These are phyloP conservation scores for Eupithecia abbreviata DNA, from an alignment of 2,888 invertebrate species.

Conservation along the genomic window DNA sequence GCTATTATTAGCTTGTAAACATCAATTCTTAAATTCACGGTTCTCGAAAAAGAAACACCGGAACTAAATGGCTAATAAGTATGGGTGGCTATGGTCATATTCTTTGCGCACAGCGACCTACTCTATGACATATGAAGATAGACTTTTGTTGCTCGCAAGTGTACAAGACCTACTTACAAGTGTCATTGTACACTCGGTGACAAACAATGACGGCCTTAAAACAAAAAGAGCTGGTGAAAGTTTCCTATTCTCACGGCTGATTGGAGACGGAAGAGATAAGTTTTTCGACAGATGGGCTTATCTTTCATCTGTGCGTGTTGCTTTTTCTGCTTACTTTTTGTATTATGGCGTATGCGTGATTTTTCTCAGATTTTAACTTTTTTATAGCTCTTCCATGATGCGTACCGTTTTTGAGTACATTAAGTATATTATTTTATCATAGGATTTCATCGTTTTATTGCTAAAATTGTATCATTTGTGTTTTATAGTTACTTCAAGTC, in stretches of 20 bases:
- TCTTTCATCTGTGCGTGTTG: slow-evolving; percentile 26
- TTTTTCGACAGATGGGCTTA: slow-evolving; percentile 34
- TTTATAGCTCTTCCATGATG: slow-evolving; percentile 24
- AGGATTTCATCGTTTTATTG: neutral
- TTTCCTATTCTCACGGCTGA: slow-evolving; percentile 71
- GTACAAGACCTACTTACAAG: slow-evolving; percentile 22
- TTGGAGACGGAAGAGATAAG: slow-evolving; percentile 56
- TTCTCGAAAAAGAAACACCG: neutral
- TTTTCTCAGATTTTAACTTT: slow-evolving; percentile 20
- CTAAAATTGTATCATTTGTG: neutral
- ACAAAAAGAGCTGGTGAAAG: slow-evolving; percentile 60
- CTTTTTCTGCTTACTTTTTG: slow-evolving; percentile 24
- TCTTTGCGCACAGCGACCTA: neutral
- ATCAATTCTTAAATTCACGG: neutral
- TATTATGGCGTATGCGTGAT: slow-evolving; percentile 23
- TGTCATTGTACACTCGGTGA: slow-evolving; percentile 25
- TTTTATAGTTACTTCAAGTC: neutral
- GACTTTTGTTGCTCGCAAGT: slow-evolving; percentile 5
- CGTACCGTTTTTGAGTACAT: slow-evolving; percentile 12
- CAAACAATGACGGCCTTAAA: slow-evolving; percentile 34
- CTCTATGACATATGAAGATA: neutral
- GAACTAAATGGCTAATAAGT: neutral
- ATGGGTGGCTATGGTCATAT: neutral
- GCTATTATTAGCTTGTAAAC: neutral
- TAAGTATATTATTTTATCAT: neutral